phyloP scores from a whole-genome alignment of 2,797 vertebrate genomes.

The Pseudotriccus pelzelni region DNA sequence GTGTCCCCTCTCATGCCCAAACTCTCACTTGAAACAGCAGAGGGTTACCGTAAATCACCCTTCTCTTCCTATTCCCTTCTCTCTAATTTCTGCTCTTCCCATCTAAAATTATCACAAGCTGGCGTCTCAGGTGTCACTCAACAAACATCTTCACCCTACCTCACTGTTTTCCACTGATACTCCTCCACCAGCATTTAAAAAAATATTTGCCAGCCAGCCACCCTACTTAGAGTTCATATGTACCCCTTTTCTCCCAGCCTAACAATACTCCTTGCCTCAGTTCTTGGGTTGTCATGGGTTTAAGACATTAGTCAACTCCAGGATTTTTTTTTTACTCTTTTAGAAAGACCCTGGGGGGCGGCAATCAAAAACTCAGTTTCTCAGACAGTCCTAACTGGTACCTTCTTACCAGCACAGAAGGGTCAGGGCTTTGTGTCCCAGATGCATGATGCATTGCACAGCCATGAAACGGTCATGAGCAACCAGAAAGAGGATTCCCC shows the following conservation, averaged over 20 bases:
- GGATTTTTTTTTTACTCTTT: not conserved
- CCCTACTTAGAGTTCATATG: not conserved
- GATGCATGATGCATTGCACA: not conserved
- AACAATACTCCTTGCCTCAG: not conserved
- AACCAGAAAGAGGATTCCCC: not conserved
- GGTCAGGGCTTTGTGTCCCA: not conserved
- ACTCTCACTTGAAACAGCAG: not conserved
- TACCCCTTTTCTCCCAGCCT: not conserved
- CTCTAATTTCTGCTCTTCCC: not conserved
- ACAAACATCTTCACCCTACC: not conserved
- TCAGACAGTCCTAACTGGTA: not conserved
- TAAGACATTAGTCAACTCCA: not conserved
- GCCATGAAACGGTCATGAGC: not conserved
- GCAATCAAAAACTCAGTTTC: not conserved
- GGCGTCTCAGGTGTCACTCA: not conserved
- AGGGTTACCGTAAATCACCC: not conserved
- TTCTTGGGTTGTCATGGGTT: not conserved
- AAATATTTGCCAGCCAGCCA: not conserved
- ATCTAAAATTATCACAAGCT: not conserved
- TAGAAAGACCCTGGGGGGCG: not conserved
- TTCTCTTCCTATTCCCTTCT: not conserved
- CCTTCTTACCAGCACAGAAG: not conserved
- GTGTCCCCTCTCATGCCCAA: not conserved
- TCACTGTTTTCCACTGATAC: not conserved
- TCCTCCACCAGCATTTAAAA: not conserved